Base-by-base conservation (phyloP, 1,140 invertebrate species). In the Acromyrmex echinatior region DNA sequence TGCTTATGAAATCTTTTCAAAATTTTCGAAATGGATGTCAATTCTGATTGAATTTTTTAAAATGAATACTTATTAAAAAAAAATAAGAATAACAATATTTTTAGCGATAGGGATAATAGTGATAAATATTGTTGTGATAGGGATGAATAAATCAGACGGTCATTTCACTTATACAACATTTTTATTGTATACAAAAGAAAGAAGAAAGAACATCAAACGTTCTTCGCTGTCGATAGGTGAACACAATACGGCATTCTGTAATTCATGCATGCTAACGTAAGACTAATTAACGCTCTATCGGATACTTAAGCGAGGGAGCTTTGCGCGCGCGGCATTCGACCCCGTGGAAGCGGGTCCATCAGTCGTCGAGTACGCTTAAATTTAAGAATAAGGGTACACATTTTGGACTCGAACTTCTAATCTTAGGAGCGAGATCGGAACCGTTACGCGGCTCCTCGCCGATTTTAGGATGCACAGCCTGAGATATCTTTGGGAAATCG, bases 141-240 rank as follows among this genome's bases (percentile, higher is more conserved):
- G 49, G 39, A 66, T 21, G 6, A 74, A 76, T 39, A 39, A 58
- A 51, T 70, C 53, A 18, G 9, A 21, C 12, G 16, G 3, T 51
- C 18, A 10, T 76, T 1, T 76, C n/a, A 60, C 28, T 58, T 58
- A 45, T 16, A 53, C 70, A 84, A 53, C 70, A 84, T 39, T 12
- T 88, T 90, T 88, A 90, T 90, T 90, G 78, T 9, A 68, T 88
- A 90, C 25, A 86, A 80, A 87, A 86, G 49, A 78, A 82, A 66
- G 86, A 58, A 31, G 31, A 31, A 31, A 78, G 58, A 68, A 90
- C 66, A 87, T 91, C 85, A 91, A 91, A 91, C 88, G 85, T 68
- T 68, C n/a, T 92, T 91, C 87, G 88, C 90, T 88, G 86, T 94
- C 92, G 92, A 91, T 91, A 89, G 84, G 74, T 94, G 93, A 94